Evolutionary conservation across 2,113 vertebrate genomes (phyloP).

Genomic region (Etheostoma cragini): DNA sequence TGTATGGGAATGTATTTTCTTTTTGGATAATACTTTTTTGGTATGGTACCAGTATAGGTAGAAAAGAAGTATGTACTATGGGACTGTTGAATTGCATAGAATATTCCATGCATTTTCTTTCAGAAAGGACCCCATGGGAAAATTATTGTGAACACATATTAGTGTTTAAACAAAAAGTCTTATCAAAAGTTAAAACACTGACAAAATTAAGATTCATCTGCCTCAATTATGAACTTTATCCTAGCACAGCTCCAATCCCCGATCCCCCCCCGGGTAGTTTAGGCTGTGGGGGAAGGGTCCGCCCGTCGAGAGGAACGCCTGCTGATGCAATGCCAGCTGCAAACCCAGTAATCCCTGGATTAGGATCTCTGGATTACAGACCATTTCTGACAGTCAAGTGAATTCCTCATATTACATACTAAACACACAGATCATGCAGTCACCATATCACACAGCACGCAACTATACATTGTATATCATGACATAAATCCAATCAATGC

Average conservation of each 20-base stretch:
- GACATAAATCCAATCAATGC: slow-evolving; percentile 14
- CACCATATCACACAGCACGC: slow-evolving; percentile 16
- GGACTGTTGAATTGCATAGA: neutral
- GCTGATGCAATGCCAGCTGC: slow-evolving; percentile 78
- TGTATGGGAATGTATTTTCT: slow-evolving; percentile 9
- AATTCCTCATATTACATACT: slow-evolving; percentile 55
- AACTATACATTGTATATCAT: neutral
- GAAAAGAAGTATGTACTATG: neutral
- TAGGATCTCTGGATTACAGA: slow-evolving; percentile 83
- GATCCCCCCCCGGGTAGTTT: slow-evolving; percentile 30
- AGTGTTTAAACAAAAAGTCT: slow-evolving; percentile 12
- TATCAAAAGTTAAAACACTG: slow-evolving; percentile 33
- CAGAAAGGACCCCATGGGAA: neutral
- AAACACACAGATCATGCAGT: slow-evolving; percentile 25
- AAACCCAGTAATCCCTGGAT: slow-evolving; percentile 84
- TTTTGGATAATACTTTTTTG: neutral
- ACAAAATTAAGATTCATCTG: slow-evolving; percentile 31
- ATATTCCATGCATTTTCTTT: neutral
- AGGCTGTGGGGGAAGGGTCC: slow-evolving; percentile 68
- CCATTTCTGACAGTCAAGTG: slow-evolving; percentile 68
- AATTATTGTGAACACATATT: neutral
- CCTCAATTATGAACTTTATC: slow-evolving; percentile 18
- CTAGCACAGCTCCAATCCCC: slow-evolving; percentile 42
- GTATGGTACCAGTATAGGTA: neutral
- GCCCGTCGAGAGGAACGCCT: slow-evolving; percentile 54